These are phyloP conservation scores for Rhimphoctona megacephalus DNA, from an alignment of 2,888 invertebrate genomes.

Conservation along the genomic window DNA sequence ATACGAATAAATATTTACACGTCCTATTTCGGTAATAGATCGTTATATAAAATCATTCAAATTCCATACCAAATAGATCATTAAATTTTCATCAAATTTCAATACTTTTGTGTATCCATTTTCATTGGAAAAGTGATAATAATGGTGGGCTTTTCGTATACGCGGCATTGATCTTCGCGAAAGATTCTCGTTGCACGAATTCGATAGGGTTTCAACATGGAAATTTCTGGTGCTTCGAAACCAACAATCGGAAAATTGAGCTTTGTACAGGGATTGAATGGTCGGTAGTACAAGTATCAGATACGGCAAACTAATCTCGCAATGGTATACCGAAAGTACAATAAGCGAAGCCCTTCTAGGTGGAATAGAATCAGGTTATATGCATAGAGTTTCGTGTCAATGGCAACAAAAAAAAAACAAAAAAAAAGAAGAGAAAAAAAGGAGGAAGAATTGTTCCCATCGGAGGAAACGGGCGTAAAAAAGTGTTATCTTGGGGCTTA, in stretches of 20 bases:
- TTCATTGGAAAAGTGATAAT: background rate
- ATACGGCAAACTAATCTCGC: conserved; percentile 48
- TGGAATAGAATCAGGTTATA: background rate
- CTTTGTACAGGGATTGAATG: background rate
- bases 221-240: conserved; percentile 37
- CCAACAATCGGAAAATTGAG: conserved; percentile 44
- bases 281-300: conserved; percentile 32
- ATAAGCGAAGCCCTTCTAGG: conserved; percentile 22
- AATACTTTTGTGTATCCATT: background rate
- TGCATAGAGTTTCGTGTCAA: conserved; percentile 17
- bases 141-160: background rate
- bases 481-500: conserved; percentile 27
- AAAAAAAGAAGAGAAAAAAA: background rate
- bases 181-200: background rate
- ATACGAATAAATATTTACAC: background rate
- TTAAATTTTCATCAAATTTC: background rate
- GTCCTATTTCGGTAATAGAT: background rate
- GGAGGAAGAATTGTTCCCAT: conserved; percentile 30
- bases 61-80: background rate
- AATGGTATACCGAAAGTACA: conserved; percentile 40
- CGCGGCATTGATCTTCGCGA: conserved; percentile 1
- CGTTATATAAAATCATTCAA: background rate
- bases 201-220: conserved; percentile 25
- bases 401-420: background rate
- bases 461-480: conserved; percentile 21